Conservation (phyloP, 1,140 invertebrate genomes). For the Drosophila orena region DNA sequence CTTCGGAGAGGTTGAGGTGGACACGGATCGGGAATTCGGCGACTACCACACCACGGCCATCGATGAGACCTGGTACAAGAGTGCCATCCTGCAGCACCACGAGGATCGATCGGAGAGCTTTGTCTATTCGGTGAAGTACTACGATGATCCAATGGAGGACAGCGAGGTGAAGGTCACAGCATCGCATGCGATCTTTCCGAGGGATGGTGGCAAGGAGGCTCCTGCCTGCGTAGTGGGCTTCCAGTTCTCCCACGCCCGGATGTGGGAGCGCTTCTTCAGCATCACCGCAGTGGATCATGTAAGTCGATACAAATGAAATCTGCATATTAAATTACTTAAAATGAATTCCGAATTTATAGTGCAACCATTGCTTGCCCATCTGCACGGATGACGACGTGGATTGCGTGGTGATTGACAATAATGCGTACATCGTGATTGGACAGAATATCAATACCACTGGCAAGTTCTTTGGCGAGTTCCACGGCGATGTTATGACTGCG, state of each 20-base stretch:
- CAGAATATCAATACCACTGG: constrained; percentile 90
- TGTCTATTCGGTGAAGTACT: constrained; percentile 92
- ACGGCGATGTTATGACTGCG: constrained; percentile 91
- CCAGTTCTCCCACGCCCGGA: constrained; percentile 89
- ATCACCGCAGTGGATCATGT: constrained; percentile 87
- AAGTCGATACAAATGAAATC: constrained; percentile 17
- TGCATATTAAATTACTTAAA: not conserved
- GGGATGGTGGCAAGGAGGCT: constrained; percentile 90
- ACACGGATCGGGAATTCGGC: constrained; percentile 89
- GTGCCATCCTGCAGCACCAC: constrained; percentile 94
- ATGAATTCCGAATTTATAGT: constrained; percentile 57
- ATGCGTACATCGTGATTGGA: constrained; percentile 94
- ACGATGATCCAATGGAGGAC: constrained; percentile 86
- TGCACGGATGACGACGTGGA: constrained; percentile 88
- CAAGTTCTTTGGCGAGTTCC: constrained; percentile 93
- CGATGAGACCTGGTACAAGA: constrained; percentile 96
- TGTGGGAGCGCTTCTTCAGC: constrained; percentile 89
- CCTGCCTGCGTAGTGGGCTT: constrained; percentile 95
- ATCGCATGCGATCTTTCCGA: constrained; percentile 93
- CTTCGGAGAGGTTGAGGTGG: constrained; percentile 85
- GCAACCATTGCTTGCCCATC: constrained; percentile 85
- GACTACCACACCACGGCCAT: constrained; percentile 91
- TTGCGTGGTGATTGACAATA: constrained; percentile 95
- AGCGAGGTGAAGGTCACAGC: constrained; percentile 90
- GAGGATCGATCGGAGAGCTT: constrained; percentile 89